Percentiles rank a stretch among this genome's conserved stretches.
These are phyloP conservation scores for Neoascia interrupta DNA, from an alignment of 2,888 invertebrate species.

Conservation along the genomic window DNA sequence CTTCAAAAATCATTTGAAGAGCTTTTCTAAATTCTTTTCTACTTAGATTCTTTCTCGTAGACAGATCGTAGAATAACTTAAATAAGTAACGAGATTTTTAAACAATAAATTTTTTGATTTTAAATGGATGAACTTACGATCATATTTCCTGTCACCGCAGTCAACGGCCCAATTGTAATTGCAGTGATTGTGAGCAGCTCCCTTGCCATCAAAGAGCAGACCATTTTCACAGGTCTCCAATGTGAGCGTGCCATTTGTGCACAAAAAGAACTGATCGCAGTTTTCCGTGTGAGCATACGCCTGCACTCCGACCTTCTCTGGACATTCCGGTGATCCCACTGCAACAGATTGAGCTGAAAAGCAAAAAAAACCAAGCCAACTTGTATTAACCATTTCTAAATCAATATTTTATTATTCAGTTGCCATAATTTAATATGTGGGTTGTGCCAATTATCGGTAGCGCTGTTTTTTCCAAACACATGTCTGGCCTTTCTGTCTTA, in stretches of 20 bases:
- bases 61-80: too few species aligned
- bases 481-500: too few species aligned
- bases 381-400: conserved; percentile 24
- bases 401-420: conserved; percentile 26
- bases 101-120: too few species aligned
- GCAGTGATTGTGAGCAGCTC: conserved; percentile 94
- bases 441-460: conserved; percentile 18
- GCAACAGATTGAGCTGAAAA: conserved; percentile 83
- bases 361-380: conserved; percentile 53
- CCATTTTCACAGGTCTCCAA: conserved; percentile 96
- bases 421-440: conserved; percentile 28
- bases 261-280: conserved; percentile 94
- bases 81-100: too few species aligned
- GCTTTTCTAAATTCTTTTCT: too few species aligned
- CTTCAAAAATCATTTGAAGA: too few species aligned
- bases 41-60: too few species aligned
- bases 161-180: conserved; percentile 96
- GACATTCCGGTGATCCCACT: conserved; percentile 87
- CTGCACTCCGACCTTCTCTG: conserved; percentile 89
- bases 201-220: conserved; percentile 93
- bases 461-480: too few species aligned
- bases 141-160: conserved; percentile 89
- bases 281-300: conserved; percentile 93
- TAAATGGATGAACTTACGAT: too few species aligned
- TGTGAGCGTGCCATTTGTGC: conserved; percentile 93